Evolutionary conservation across 2,113 vertebrate species (phyloP).

Genomic region (Syngnathus typhle): DNA sequence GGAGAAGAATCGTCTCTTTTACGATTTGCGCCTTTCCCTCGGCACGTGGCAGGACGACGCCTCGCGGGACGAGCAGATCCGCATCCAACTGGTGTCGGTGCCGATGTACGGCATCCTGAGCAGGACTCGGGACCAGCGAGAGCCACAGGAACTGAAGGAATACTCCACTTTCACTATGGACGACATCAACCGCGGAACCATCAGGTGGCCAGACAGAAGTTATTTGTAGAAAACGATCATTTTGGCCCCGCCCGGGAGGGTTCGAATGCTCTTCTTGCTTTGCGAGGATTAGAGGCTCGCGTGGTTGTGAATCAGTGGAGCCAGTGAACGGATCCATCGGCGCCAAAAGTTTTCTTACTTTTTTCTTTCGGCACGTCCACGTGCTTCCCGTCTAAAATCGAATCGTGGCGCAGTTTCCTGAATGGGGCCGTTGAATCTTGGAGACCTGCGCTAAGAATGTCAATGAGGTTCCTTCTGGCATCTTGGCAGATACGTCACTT

Average conservation of each 20-base stretch:
- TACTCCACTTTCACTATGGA: conserved; percentile 90
- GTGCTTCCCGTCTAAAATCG: no score
- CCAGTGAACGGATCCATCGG: neutral
- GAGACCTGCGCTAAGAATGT: neutral
- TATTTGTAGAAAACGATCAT: no score
- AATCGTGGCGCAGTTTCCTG: no score
- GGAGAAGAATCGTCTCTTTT: no score
- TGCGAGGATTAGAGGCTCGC: conserved; percentile 23
- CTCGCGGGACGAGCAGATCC: conserved; percentile 80
- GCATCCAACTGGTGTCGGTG: conserved; percentile 82
- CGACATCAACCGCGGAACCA: conserved; percentile 79
- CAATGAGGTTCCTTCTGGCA: neutral
- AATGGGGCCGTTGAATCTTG: no score
- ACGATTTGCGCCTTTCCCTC: neutral
- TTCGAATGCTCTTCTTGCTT: conserved; percentile 27
- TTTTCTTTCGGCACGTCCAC: neutral
- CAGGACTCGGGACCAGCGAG: conserved; percentile 50
- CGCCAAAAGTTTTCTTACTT: neutral
- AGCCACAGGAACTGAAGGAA: conserved; percentile 72
- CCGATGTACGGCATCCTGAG: conserved; percentile 84
- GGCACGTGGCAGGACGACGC: conserved; percentile 72
- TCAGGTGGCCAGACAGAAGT: conserved; percentile 70
- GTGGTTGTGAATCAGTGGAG: neutral
- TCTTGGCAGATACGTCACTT: conserved; percentile 79
- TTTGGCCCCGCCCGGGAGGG: neutral